A percentile compares a stretch with the other conserved stretches of the same genome.
phyloP scores from a whole-genome alignment of 1,140 invertebrate genomes.

The Heliconius himera region DNA sequence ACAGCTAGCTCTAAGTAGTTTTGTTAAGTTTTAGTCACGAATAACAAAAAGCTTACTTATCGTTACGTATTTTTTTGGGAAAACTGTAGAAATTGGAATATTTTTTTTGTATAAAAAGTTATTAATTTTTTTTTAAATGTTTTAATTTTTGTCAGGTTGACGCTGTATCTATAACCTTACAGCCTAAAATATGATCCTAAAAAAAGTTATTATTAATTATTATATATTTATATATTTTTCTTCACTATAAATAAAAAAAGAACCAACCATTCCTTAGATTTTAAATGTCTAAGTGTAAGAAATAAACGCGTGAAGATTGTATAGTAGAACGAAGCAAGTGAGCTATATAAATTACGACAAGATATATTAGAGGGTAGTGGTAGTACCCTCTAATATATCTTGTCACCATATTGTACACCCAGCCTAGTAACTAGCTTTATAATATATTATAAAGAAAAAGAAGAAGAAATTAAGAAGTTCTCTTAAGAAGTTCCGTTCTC shows the following conservation, averaged over 20 bases:
- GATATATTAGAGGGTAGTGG: too few relatives aligned
- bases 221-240: too few relatives aligned
- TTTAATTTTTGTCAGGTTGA: too few relatives aligned
- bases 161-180: too few relatives aligned
- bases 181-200: too few relatives aligned
- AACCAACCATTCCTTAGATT: background rate
- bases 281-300: background rate
- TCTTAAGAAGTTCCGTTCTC: too few relatives aligned
- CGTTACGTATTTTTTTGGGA: background rate
- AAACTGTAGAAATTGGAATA: background rate
- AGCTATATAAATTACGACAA: slow-evolving; percentile 16
- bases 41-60: background rate
- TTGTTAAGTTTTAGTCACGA: slow-evolving; percentile 1
- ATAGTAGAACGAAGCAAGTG: background rate
- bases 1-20: background rate
- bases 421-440: background rate
- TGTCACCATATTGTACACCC: background rate
- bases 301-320: background rate
- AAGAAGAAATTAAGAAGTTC: too few relatives aligned
- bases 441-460: background rate
- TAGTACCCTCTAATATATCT: slow-evolving; percentile 15
- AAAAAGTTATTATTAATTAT: too few relatives aligned
- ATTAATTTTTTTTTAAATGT: background rate
- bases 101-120: too few relatives aligned
- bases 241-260: too few relatives aligned